Percentiles rank a stretch among this genome's conserved stretches.
Evolutionary conservation across 2,888 invertebrate species (phyloP).

Genomic region (Amphipyra tragopoginis): DNA sequence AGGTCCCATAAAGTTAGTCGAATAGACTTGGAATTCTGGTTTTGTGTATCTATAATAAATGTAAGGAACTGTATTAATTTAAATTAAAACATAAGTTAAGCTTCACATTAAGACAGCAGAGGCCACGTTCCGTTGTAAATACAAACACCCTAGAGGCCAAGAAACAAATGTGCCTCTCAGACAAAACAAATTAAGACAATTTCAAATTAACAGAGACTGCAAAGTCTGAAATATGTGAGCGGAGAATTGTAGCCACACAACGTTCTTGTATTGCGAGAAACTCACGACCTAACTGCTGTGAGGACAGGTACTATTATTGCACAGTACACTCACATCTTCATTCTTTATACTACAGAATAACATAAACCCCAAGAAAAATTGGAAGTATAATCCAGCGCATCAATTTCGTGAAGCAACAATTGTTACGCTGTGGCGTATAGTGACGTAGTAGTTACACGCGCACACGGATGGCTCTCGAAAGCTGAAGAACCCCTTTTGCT

Average conservation of each 20-base stretch:
- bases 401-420: conserved; percentile 34
- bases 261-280: conserved; percentile 68
- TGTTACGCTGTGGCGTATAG: conserved; percentile 63
- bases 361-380: conserved; percentile 36
- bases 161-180: conserved; percentile 79
- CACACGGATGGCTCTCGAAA: conserved; percentile 81
- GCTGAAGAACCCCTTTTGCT: conserved; percentile 83
- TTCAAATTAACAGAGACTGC: conserved; percentile 83
- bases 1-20: background rate
- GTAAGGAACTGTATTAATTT: conserved; percentile 53
- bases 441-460: conserved; percentile 73
- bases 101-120: conserved; percentile 43
- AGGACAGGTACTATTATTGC: conserved; percentile 59
- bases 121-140: conserved; percentile 62
- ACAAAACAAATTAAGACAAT: conserved; percentile 87
- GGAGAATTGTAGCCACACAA: conserved; percentile 68
- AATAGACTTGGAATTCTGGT: background rate
- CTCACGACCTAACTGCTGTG: conserved; percentile 67
- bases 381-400: conserved; percentile 39
- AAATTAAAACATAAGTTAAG: conserved; percentile 64
- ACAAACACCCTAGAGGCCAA: conserved; percentile 72
- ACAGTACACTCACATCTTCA: conserved; percentile 59
- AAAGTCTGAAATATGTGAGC: conserved; percentile 80
- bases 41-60: conserved; percentile 8
- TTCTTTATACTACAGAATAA: conserved; percentile 61